Evolutionary conservation across 1,140 invertebrate genomes (phyloP), one percentile per base, ranked within the genome.

Genomic region (Drosophila rufa): DNA sequence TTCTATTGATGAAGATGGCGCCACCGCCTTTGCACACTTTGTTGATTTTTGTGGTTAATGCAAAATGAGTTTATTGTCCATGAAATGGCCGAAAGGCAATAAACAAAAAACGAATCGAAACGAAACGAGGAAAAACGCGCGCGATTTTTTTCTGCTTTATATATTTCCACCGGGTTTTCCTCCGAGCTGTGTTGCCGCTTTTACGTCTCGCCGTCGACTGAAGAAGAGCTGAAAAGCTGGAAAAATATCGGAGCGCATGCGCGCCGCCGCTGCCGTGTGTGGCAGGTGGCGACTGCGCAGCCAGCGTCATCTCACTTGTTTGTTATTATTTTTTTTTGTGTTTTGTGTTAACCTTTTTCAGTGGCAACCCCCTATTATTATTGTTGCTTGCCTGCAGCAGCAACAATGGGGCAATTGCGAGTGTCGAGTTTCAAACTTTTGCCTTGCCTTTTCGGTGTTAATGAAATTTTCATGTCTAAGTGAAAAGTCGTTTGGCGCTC

Each of bases 11-110:
- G 46, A 30, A 30, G 5, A 62, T 66, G 73, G 75, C 51, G 48
- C 47, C 51, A 55, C 40, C 60, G 61, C 55, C 45, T 80, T 78
- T 65, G 76, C 83, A 87, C 83, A 89, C 36, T 68, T 89, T 87
- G 80, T 89, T 89, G 71, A 80, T 80, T 87, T 89, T 87, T 66
- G 71, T 80, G 80, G 57, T 87, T 87, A 82, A 75, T 60, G 51
- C 66, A 69, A 78, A 78, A 80, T 80, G 65, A 60, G 69, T 87
- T 87, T 76, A 83, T 77, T 82, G 79, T 60, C 70, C 71, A 69
- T 79, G 62, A 86, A 79, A 86, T 64, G 59, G 57, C 38, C 61
- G 42, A 81, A 80, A 59, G 25, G 36, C 45, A 57, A 59, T 51
- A 64, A 38, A 48, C 19, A 57, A 47, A 36, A 36, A 36, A 36